Evolutionary conservation across 2,888 invertebrate genomes (phyloP), one percentile per base, ranked within the genome.

Genomic region (Carpatolechia fugitivella): DNA sequence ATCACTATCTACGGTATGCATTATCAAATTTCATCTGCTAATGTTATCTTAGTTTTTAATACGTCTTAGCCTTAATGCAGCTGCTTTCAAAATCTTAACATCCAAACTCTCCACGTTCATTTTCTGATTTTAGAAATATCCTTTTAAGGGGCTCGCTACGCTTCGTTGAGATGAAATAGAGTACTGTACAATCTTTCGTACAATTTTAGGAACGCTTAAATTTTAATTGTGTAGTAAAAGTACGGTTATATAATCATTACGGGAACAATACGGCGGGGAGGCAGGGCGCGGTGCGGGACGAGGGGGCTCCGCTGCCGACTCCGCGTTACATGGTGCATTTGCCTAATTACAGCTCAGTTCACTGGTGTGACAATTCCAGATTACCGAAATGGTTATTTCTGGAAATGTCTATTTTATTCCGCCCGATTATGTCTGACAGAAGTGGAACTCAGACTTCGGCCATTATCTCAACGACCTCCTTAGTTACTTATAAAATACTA

Each of bases 151-250:
- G 65, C 74, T 73, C 65, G 75, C 74, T 68, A 76, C 78, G 83
- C 77, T 81, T 72, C 75, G 80, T 77, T 70, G 70, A 76, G 71
- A 78, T 79, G 76, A 81, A 82, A 80, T 82, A 84, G 71, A 79
- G 76, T 77, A 80, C 76, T 70, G 75, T 76, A 74, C 73, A 80
- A 79, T 78, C 75, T 77, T 74, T 74, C 71, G 69, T 77, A 79
- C 74, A 80, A 83, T 86, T 90, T 87, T 81, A 85, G 80, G 81
- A 81, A 77, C 82, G 77, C 77, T 90, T 88, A 83, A 85, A 87
- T 83, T 90, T 90, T 87, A 87, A 90, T 83, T 82, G 86, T 80
- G 80, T 79, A 78, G 81, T 91, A 85, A 90, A 89, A 87, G 83
- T 82, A 82, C 79, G 80, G 81, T 87, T 87, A 85, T 85, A 84